These are phyloP conservation scores for Archegozetes longisetosus DNA, from an alignment of 1,140 invertebrate species.

Conservation along the genomic window DNA sequence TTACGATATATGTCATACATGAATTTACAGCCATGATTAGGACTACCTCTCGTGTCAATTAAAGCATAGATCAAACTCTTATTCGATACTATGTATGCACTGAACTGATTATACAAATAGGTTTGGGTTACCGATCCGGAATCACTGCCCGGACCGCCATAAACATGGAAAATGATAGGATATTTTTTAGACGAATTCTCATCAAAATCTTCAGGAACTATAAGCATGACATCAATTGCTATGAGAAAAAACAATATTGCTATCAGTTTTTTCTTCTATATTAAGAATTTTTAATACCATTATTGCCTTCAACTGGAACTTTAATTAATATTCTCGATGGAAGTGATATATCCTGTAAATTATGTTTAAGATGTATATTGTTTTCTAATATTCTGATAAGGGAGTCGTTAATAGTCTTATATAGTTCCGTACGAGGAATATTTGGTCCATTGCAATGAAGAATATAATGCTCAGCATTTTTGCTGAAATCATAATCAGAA, in stretches of 20 bases:
- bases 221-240: constrained; percentile 41
- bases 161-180: constrained; percentile 67
- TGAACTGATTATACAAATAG: constrained; percentile 27
- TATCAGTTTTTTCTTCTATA: background rate
- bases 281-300: constrained; percentile 33
- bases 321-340: constrained; percentile 7
- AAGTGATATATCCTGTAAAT: background rate
- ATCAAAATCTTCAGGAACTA: constrained; percentile 64
- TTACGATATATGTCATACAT: constrained; percentile 61
- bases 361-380: background rate
- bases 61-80: constrained; percentile 42
- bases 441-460: constrained; percentile 44
- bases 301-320: background rate
- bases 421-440: constrained; percentile 8
- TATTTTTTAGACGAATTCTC: constrained; percentile 62
- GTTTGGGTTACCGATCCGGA: constrained; percentile 37
- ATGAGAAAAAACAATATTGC: background rate
- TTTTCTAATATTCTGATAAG: constrained; percentile 5
- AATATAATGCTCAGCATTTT: constrained; percentile 48
- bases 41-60: constrained; percentile 77
- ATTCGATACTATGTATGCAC: constrained; percentile 27
- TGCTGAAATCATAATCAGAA: constrained; percentile 44
- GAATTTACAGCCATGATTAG: constrained; percentile 61
- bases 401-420: background rate
- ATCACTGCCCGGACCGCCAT: constrained; percentile 58